phyloP scores from a whole-genome alignment of 1,140 invertebrate genomes.

The Nephila pilipes region DNA sequence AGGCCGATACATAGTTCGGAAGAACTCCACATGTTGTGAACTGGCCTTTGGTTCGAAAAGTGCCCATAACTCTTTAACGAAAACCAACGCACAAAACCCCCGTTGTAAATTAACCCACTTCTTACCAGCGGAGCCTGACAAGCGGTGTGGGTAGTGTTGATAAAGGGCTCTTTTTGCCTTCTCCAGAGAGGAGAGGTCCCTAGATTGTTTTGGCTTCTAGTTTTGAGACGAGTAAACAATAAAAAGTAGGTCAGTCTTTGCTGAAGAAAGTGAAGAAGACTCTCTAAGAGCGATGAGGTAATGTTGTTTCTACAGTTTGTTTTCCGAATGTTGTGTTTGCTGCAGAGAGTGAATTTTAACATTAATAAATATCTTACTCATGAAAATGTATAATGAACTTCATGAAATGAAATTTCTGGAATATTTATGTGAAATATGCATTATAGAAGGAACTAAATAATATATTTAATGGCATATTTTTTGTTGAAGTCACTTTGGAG shows the following conservation, averaged over 20 bases:
- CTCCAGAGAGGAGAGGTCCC: not conserved
- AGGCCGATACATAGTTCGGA: not conserved
- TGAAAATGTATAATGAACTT: too few species aligned
- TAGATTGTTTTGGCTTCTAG: not conserved
- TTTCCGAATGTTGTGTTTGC: not conserved
- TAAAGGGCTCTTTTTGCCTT: not conserved
- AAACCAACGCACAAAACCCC: slow-evolving; percentile 28
- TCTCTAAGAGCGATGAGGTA: not conserved
- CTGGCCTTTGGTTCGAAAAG: not conserved
- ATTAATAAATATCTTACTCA: too few species aligned
- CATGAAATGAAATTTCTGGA: too few species aligned
- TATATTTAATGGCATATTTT: too few species aligned
- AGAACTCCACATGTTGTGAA: not conserved
- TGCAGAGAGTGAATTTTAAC: too few species aligned
- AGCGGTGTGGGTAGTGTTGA: slow-evolving; percentile 3
- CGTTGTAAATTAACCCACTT: slow-evolving; percentile 29
- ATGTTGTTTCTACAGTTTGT: not conserved
- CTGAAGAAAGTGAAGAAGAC: not conserved
- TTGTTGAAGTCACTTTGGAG: too few species aligned
- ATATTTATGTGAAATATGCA: too few species aligned
- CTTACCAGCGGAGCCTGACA: not conserved
- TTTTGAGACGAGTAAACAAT: not conserved
- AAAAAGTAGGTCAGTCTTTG: not conserved
- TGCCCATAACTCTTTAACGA: not conserved
- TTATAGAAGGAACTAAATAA: too few species aligned